Evolutionary conservation across 1,140 invertebrate genomes (phyloP), one percentile per base, ranked within the genome.

Genomic region (Ceratosolen fusciceps): DNA sequence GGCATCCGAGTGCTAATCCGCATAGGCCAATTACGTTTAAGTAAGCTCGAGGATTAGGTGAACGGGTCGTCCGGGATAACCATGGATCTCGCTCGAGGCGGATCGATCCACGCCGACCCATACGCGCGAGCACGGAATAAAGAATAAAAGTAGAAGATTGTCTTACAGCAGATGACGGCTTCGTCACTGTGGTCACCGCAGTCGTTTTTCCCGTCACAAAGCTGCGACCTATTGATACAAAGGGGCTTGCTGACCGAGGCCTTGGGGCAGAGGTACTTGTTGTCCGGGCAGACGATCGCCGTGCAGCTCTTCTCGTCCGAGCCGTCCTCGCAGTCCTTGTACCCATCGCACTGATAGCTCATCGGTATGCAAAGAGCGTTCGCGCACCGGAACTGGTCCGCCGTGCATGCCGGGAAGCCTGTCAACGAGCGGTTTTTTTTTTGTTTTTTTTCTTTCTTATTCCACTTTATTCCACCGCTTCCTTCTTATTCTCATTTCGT

Each of bases 101-200:
- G 43, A 16, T 16, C 43, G 43, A 16, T 16, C 43, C 43, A 47
- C 7, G 8, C 43, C 43, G 43, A 47, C 16, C 16, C 43, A 16
- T n/a, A n/a, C n/a, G n/a, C n/a, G n/a, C 5, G 5, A 43, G 39
- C 39, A 43, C 12, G 5, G 39, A 43, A 7, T 43, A 43, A 43
- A 7, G 39, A 12, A 5, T 12, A 5, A 60, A 3, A 60, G 14
- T 29, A n/a, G n/a, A 24, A 24, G 31, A 10, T 65, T 94, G n/a
- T n/a, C 95, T 96, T 89, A 97, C 96, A 97, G 87, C 96, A 98
- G 65, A 94, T 94, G 21, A 92, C 90, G 82, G 95, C 95, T 89
- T 99, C 98, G 87, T 99, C 98, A 21, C 95, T 95, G 24, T 94
- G 95, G 87, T 98, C 96, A 52, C 94, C 93, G 85, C 98, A 99